A percentile compares a stretch with the other conserved stretches of the same genome.
phyloP scores from a whole-genome alignment of 2,797 vertebrate species.

The Gallirallus australis region DNA sequence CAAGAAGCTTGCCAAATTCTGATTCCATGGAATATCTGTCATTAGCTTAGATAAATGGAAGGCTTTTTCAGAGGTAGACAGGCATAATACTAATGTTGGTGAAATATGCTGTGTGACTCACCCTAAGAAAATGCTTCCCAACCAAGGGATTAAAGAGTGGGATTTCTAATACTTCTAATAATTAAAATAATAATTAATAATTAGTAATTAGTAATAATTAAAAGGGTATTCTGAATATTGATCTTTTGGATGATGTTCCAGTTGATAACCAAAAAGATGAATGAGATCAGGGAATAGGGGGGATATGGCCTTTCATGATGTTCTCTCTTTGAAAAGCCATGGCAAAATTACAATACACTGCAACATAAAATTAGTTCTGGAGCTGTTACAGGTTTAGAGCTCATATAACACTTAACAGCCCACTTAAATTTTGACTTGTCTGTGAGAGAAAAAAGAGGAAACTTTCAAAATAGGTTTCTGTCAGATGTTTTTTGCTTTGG shows the following conservation, averaged over 20 bases:
- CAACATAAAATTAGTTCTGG: neutral
- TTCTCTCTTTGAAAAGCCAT: neutral
- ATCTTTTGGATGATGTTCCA: neutral
- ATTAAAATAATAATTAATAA: neutral
- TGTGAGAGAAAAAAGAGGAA: neutral
- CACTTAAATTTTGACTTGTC: neutral
- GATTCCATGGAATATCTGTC: neutral
- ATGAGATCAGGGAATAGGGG: neutral
- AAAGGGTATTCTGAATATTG: neutral
- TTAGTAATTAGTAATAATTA: too few species aligned
- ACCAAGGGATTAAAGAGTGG: neutral
- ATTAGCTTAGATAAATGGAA: neutral
- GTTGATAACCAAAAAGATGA: neutral
- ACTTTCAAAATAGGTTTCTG: neutral
- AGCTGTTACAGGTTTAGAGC: neutral
- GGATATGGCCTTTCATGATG: neutral
- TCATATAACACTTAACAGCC: neutral
- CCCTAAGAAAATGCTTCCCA: neutral
- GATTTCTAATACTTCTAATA: neutral
- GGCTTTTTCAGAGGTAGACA: neutral
- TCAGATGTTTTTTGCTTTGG: slow-evolving; percentile 14
- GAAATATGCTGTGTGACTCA: neutral
- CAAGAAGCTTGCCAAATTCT: neutral
- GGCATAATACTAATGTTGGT: neutral
- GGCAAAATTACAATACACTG: neutral